phyloP scores from a whole-genome alignment of 2,113 vertebrate species.

The Grus americana region DNA sequence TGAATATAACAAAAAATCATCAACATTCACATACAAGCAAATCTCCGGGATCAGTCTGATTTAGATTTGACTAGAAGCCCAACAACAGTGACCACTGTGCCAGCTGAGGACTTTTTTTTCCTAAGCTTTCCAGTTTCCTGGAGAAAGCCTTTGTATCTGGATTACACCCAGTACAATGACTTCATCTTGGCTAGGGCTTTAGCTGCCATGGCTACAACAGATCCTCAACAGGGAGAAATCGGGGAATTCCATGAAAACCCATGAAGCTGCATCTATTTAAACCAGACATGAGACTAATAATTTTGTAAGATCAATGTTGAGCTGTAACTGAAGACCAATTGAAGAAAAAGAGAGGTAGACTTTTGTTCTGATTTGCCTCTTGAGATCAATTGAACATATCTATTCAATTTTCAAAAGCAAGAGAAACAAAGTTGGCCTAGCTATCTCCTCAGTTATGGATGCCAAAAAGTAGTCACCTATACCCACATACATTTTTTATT shows the following conservation, averaged over 20 bases:
- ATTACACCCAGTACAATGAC: not conserved
- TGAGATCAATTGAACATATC: not conserved
- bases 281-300: not conserved
- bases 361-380: not conserved
- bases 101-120: not conserved
- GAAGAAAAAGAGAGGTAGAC: not conserved
- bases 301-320: not conserved
- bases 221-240: not conserved
- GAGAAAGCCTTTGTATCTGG: not conserved
- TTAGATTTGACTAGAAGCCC: not conserved
- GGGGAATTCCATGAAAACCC: not conserved
- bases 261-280: not conserved
- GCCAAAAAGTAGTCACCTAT: not conserved
- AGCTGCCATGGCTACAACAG: not conserved
- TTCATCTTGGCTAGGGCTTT: not conserved
- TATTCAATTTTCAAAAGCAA: not conserved
- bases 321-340: not conserved
- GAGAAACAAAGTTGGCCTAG: not conserved
- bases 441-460: not conserved
- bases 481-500: not conserved
- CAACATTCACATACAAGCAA: not conserved
- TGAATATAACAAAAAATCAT: not conserved
- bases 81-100: not conserved
- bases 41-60: not conserved
- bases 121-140: not conserved